Evolutionary conservation across 2,888 invertebrate species (phyloP).

Genomic region (Odontothrips loti): DNA sequence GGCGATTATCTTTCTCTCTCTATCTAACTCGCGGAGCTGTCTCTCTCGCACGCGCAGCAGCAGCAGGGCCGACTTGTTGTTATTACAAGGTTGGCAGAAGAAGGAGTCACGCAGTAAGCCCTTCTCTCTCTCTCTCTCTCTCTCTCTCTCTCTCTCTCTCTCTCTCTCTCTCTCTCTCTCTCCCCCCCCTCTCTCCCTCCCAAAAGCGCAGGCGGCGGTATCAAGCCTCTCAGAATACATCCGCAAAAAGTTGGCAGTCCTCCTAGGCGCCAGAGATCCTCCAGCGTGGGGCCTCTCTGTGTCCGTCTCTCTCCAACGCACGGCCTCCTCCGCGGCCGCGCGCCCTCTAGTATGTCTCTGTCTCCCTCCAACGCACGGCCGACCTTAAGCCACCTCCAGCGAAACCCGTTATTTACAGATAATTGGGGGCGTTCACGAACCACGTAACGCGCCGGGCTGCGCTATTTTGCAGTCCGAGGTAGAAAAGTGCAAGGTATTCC

Average conservation of each 20-base stretch:
- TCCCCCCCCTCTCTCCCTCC: no score
- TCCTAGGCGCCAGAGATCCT: constrained; percentile 15
- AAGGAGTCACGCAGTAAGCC: no score
- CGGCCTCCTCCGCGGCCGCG: neutral
- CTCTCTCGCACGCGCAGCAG: neutral
- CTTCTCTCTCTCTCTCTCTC: no score
- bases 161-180: no score
- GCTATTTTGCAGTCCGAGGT: no score
- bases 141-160: no score
- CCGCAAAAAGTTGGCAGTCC: constrained; percentile 22
- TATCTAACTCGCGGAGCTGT: neutral
- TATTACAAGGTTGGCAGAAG: constrained; percentile 14
- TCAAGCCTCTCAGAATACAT: constrained; percentile 17
- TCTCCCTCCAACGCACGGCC: neutral
- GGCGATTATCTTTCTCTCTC: neutral
- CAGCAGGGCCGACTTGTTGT: neutral
- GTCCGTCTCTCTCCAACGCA: neutral
- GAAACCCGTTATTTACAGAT: neutral
- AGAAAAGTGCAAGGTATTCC: no score
- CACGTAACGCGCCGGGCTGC: neutral
- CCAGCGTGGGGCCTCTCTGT: neutral
- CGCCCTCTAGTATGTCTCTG: neutral
- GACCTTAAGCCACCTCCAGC: no score
- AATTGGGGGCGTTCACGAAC: neutral
- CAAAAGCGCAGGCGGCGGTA: neutral